Base-by-base conservation (phyloP, 30 jellyfish, hydroid and myxozoan species). In the Sanderia malayensis region DNA sequence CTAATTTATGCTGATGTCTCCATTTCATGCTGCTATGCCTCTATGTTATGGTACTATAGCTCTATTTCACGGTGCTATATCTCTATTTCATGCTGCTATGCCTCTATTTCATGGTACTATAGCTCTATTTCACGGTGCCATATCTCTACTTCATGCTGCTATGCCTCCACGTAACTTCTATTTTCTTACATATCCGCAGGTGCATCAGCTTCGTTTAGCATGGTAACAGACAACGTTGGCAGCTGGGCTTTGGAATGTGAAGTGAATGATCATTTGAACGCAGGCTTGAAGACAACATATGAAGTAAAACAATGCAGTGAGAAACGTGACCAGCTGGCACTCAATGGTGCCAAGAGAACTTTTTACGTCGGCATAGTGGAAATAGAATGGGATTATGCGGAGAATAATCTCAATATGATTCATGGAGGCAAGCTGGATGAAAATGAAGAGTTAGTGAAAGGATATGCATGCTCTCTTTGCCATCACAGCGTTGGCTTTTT, bases 171-270 rank as follows among this genome's bases (percentile, higher is more conserved):
- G n/a, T n/a, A n/a, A n/a, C n/a, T n/a, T n/a, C n/a, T n/a, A n/a
- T n/a, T n/a, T n/a, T n/a, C n/a, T n/a, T n/a, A n/a, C n/a, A n/a
- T n/a, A n/a, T n/a, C n/a, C n/a, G n/a, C n/a, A 82, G 94, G 94
- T 28, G 76, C 82, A 4, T 69, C 79, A 2, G 94, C 86, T 15
- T 65, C 86, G 24, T 82, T 82, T 29, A 70, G 81, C 28, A 82
- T 82, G 94, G 60, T 63, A 32, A 32, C 94, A 9, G 68, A 82
- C 71, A 82, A 82, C 41, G 46, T 49, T 59, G 94, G 94, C 4
- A 82, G 45, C 46, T 82, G 94, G 94, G 94, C 81, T 31, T 60
- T 82, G 28, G 94, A 31, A 2, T 82, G 94, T 70, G 67, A 72
- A 46, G 84, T 72, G 0, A 82, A 82, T 45, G 86, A 82, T 31